Conservation (phyloP, 2,888 invertebrate genomes). For the Sinhomidia bicolor region DNA sequence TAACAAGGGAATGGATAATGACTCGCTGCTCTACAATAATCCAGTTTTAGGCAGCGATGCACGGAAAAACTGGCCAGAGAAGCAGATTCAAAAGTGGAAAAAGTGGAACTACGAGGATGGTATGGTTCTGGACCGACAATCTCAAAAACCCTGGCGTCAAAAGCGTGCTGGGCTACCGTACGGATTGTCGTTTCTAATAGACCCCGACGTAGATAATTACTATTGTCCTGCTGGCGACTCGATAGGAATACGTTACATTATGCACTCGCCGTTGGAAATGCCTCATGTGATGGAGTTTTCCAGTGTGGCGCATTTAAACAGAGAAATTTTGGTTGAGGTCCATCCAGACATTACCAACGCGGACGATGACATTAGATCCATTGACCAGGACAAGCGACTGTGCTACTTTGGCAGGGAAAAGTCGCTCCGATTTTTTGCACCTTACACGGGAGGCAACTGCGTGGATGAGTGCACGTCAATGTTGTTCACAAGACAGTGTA, state of each 20-base stretch:
- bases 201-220: conserved; percentile 27
- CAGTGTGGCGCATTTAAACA: conserved; percentile 47
- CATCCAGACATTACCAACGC: conserved; percentile 72
- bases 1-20: no score
- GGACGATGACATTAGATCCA: conserved; percentile 69
- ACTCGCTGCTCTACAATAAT: background rate
- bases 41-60: background rate
- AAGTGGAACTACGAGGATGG: conserved; percentile 71
- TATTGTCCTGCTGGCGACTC: conserved; percentile 58
- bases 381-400: conserved; percentile 54
- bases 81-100: conserved; percentile 64
- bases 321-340: conserved; percentile 69
- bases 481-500: conserved; percentile 56
- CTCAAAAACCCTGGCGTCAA: conserved; percentile 37
- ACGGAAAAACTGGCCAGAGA: background rate
- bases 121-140: conserved; percentile 12
- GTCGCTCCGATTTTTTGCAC: conserved; percentile 64
- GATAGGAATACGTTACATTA: conserved; percentile 70
- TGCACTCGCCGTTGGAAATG: conserved; percentile 69
- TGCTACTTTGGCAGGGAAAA: conserved; percentile 73
- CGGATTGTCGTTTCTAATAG: conserved; percentile 43
- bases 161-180: conserved; percentile 65
- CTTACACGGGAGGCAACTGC: conserved; percentile 70
- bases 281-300: conserved; percentile 71
- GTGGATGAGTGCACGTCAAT: conserved; percentile 60